phyloP scores from a whole-genome alignment of 2,797 vertebrate species.

The Lepilemur septentrionalis region DNA sequence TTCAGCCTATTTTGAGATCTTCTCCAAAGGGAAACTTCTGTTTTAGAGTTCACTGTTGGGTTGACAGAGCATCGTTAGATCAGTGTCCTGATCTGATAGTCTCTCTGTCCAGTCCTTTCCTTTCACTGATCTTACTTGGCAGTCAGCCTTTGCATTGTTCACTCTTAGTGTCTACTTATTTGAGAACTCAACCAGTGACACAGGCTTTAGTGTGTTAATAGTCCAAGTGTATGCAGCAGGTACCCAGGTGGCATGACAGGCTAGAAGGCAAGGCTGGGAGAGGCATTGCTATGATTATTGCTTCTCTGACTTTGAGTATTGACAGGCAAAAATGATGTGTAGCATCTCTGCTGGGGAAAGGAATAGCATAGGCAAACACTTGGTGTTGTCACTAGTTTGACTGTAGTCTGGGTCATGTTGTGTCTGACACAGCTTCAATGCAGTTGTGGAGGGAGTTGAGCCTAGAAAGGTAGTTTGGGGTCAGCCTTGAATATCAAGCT shows the following conservation, averaged over 20 bases:
- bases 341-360: background rate
- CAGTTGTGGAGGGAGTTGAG: background rate
- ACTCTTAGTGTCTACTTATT: background rate
- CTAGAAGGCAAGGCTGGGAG: background rate
- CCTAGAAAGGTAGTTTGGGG: background rate
- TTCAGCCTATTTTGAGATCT: background rate
- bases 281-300: background rate
- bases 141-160: background rate
- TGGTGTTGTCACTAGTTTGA: background rate
- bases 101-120: background rate
- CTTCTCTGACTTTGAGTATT: background rate
- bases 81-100: background rate
- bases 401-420: background rate
- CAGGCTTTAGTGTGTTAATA: background rate
- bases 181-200: background rate
- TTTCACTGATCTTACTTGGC: background rate
- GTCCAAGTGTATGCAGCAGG: background rate
- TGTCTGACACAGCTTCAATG: background rate
- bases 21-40: background rate
- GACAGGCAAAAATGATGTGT: background rate
- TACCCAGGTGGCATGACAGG: background rate
- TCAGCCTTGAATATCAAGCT: background rate
- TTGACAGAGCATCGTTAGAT: background rate
- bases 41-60: background rate
- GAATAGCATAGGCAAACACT: background rate